Conservation (phyloP, 2,888 invertebrate genomes). For the Ctena decussata region DNA sequence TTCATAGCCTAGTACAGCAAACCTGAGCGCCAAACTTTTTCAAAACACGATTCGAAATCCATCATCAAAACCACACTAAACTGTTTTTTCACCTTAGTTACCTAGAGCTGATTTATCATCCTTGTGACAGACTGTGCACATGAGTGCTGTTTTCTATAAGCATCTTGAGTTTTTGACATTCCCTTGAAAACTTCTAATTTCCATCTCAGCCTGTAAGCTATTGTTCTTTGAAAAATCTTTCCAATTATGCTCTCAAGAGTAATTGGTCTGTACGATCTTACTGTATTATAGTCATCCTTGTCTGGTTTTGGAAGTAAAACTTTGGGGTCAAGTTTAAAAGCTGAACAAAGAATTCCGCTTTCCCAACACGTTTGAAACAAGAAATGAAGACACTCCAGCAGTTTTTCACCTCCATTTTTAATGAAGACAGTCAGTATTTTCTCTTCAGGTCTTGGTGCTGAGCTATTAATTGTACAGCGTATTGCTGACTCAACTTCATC, state of each 20-base stretch:
- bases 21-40: constrained; percentile 11
- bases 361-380: constrained; percentile 17
- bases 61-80: background rate
- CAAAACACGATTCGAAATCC: constrained; percentile 26
- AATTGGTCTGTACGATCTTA: too few relatives aligned
- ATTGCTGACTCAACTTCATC: background rate
- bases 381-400: background rate
- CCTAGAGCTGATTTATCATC: background rate
- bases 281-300: background rate
- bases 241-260: too few relatives aligned
- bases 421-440: constrained; percentile 7
- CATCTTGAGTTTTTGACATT: background rate
- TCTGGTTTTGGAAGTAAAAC: background rate
- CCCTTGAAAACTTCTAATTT: background rate
- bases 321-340: constrained; percentile 16
- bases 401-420: background rate
- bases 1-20: background rate
- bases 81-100: background rate
- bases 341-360: background rate
- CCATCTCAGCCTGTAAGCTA: background rate
- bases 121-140: background rate
- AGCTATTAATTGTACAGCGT: background rate
- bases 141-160: constrained; percentile 13
- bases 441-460: constrained; percentile 1
- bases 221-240: background rate